These are phyloP conservation scores for Apamea crenata DNA, from an alignment of 2,888 invertebrate genomes.

Conservation along the genomic window DNA sequence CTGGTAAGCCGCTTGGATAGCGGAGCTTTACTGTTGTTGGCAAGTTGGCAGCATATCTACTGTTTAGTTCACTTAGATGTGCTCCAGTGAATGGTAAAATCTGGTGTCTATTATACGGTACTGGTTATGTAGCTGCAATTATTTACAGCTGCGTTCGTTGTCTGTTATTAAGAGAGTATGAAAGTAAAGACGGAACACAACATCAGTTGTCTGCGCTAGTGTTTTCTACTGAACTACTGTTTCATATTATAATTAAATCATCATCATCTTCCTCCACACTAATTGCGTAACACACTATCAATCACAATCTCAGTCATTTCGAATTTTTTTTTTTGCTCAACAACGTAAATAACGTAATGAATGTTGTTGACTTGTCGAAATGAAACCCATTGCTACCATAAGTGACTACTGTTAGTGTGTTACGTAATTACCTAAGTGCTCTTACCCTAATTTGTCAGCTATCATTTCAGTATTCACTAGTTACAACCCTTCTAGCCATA, in stretches of 20 bases:
- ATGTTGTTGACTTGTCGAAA: neutral
- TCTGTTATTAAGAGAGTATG: constrained; percentile 7
- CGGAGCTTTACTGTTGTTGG: constrained; percentile 61
- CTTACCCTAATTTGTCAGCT: neutral
- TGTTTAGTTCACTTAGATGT: constrained; percentile 47
- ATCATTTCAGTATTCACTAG: neutral
- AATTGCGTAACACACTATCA: neutral
- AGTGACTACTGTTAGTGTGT: neutral
- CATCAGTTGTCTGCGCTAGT: neutral
- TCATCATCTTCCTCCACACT: neutral
- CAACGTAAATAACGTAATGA: neutral
- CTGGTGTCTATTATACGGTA: constrained; percentile 43
- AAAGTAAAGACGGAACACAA: constrained; percentile 3
- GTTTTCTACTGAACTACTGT: neutral
- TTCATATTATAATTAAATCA: neutral
- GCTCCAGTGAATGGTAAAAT: constrained; percentile 60
- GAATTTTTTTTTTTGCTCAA: neutral
- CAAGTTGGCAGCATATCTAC: constrained; percentile 28
- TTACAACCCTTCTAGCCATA: neutral
- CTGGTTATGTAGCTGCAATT: constrained; percentile 39
- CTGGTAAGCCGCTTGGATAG: constrained; percentile 40
- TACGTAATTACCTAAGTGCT: neutral
- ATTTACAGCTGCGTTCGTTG: constrained; percentile 24
- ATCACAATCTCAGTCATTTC: neutral
- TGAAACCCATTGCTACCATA: neutral